Percentiles rank a stretch among this genome's conserved stretches.
Evolutionary conservation across 2,888 invertebrate genomes (phyloP).

Genomic region (Lottia gigantea): DNA sequence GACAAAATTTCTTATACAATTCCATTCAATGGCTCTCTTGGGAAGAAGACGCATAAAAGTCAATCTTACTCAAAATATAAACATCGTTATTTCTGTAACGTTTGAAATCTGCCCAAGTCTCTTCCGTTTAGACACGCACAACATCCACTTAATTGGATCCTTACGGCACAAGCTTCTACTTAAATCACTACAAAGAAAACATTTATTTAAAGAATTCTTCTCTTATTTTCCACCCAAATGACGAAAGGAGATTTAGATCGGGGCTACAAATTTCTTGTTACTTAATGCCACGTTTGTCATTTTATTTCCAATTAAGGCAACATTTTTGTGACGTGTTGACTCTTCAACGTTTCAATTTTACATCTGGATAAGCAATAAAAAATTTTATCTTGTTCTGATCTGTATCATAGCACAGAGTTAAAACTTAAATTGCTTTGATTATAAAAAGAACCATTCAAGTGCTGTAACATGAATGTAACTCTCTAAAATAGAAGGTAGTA

Average conservation of each 20-base stretch:
- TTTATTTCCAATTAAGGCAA: background rate
- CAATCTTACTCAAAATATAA: background rate
- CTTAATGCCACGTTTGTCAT: background rate
- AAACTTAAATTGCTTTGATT: no score
- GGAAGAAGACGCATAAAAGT: no score
- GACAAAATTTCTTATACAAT: no score
- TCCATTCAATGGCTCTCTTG: no score
- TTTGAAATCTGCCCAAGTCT: background rate
- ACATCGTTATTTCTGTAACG: constrained; percentile 4
- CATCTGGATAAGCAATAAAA: no score
- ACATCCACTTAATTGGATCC: constrained; percentile 2
- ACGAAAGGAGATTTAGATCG: background rate
- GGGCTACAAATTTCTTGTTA: background rate
- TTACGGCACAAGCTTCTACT: background rate
- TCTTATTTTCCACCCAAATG: background rate
- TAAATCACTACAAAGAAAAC: constrained; percentile 2
- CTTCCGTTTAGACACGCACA: background rate
- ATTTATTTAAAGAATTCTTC: background rate
- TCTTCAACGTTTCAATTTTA: no score
- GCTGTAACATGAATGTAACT: no score
- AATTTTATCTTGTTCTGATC: no score
- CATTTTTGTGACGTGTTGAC: no score
- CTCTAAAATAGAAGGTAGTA: no score
- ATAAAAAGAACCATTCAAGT: no score
- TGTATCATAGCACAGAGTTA: no score